Percentiles rank a stretch among this genome's conserved stretches.
phyloP scores from a whole-genome alignment of 2,888 invertebrate genomes.

The Torymus tubicola region DNA sequence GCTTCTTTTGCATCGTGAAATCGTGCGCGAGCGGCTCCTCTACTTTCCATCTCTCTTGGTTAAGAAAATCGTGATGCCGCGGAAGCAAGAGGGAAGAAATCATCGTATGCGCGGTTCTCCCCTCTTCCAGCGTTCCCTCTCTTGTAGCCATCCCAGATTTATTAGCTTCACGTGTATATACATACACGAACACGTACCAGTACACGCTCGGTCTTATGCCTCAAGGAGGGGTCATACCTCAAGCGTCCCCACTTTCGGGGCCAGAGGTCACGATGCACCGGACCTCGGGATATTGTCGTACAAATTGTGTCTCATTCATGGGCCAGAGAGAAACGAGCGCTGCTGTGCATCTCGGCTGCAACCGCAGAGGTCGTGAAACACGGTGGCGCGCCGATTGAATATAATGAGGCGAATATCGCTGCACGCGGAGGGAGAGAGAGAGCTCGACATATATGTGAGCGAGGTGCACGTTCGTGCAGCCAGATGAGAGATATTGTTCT shows the following conservation, averaged over 20 bases:
- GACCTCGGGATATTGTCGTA: slow-evolving; percentile 66
- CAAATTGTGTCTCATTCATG: slow-evolving; percentile 72
- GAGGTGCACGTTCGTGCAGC: not conserved
- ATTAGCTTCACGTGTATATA: slow-evolving; percentile 14
- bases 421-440: not conserved
- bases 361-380: no score
- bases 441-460: not conserved
- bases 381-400: slow-evolving; percentile 35
- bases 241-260: not conserved
- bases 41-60: slow-evolving; percentile 13
- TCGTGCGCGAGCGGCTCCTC: slow-evolving; percentile 18
- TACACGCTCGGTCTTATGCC: no score
- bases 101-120: not conserved
- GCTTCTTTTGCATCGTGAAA: slow-evolving; percentile 36
- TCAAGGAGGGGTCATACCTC: no score
- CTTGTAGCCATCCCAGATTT: slow-evolving; percentile 33
- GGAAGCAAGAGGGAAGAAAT: not conserved
- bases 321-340: not conserved
- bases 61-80: slow-evolving; percentile 31
- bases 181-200: not conserved
- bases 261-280: slow-evolving; percentile 15
- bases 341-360: not conserved
- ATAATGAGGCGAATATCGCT: slow-evolving; percentile 40
- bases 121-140: slow-evolving; percentile 1
- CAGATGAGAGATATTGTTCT: slow-evolving; percentile 19